Conservation (phyloP, 2,888 invertebrate genomes). For the Hetaerina titia region DNA sequence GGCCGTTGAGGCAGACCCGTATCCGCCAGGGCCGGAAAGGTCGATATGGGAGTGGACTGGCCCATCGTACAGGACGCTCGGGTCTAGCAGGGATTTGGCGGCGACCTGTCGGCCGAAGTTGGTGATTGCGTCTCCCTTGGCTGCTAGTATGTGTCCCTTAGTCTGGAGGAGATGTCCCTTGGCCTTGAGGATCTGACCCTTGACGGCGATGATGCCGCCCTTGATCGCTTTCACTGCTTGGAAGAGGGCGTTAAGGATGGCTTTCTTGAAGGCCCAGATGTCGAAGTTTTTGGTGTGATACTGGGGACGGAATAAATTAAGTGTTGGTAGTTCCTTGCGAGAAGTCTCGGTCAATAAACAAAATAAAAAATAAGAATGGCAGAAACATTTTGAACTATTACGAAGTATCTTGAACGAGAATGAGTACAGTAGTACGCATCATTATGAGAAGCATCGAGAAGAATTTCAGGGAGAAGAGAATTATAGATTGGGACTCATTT, state of each 20-base stretch:
- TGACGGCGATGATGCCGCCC: constrained; percentile 91
- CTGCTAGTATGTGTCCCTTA: constrained; percentile 84
- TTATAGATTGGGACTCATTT: too few relatives aligned
- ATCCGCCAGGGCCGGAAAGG: constrained; percentile 49
- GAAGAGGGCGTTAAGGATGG: constrained; percentile 88
- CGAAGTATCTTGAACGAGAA: too few relatives aligned
- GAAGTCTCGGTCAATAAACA: too few relatives aligned
- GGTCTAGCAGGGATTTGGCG: constrained; percentile 84
- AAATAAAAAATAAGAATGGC: too few relatives aligned
- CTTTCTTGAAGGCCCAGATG: constrained; percentile 89
- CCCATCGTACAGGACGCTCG: constrained; percentile 73
- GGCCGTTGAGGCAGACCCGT: constrained; percentile 26
- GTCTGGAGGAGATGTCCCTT: constrained; percentile 85
- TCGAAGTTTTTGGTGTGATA: constrained; percentile 78
- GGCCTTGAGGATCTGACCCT: constrained; percentile 92
- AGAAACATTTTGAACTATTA: too few relatives aligned
- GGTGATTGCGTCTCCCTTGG: constrained; percentile 89
- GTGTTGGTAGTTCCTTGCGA: too few relatives aligned
- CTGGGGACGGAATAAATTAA: constrained; percentile 69
- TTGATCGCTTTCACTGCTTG: constrained; percentile 94
- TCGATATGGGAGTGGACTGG: constrained; percentile 64
- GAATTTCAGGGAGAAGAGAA: too few relatives aligned
- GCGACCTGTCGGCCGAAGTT: constrained; percentile 89
- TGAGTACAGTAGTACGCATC: too few relatives aligned
- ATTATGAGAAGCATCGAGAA: too few relatives aligned